phyloP scores from a whole-genome alignment of 2,888 invertebrate species.

The Unio delphinus region DNA sequence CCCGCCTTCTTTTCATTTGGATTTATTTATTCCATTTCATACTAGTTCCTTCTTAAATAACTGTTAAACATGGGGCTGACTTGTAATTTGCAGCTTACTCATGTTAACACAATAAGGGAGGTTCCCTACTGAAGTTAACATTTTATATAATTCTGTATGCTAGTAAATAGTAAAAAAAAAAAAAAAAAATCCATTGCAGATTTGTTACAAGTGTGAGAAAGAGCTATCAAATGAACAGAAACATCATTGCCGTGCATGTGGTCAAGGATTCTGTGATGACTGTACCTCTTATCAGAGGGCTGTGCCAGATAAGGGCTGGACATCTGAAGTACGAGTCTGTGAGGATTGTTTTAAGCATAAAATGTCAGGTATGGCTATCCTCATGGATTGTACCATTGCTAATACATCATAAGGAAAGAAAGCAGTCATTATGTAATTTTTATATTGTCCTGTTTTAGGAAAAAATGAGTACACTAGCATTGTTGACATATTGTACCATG shows the following conservation, averaged over 20 bases:
- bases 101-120: background rate
- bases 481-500: no score
- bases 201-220: conserved; percentile 79
- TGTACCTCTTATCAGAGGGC: conserved; percentile 80
- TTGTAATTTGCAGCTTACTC: background rate
- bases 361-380: conserved; percentile 31
- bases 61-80: no score
- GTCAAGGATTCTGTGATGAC: conserved; percentile 83
- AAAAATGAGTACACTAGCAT: no score
- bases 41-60: no score
- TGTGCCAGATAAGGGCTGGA: conserved; percentile 84
- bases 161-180: background rate
- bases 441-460: no score
- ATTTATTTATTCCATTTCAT: no score
- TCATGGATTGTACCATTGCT: no score
- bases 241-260: conserved; percentile 83
- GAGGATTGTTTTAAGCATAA: conserved; percentile 76
- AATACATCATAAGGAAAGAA: no score
- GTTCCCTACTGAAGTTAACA: background rate
- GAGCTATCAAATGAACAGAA: conserved; percentile 63
- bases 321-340: conserved; percentile 79
- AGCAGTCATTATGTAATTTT: no score
- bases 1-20: no score
- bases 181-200: conserved; percentile 69
- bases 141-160: background rate